Conservation (phyloP, 2,797 vertebrate species). For the Tachyglossus aculeatus region DNA sequence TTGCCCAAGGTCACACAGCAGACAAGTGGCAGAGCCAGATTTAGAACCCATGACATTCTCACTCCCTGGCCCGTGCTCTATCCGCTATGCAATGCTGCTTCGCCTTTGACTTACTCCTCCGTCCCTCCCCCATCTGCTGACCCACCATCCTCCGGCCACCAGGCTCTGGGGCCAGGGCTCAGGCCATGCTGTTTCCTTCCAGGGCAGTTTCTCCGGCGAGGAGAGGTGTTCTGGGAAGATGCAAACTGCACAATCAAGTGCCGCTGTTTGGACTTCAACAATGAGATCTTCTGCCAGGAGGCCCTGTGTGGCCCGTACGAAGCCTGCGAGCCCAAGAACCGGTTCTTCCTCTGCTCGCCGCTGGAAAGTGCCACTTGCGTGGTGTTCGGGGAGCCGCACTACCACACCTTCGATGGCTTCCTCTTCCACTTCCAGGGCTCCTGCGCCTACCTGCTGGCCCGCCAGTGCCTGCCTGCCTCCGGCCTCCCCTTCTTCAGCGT, state of each 20-base stretch:
- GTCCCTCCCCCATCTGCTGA: no score
- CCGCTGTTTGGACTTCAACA: constrained; percentile 92
- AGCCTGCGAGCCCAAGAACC: constrained; percentile 88
- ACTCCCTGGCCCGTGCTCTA: not conserved
- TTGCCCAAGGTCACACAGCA: not conserved
- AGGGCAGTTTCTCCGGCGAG: constrained; percentile 92
- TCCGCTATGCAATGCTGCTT: no score
- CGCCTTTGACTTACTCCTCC: no score
- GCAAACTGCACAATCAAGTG: constrained; percentile 92
- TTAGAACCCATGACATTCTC: not conserved
- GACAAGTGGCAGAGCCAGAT: not conserved
- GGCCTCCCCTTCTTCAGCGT: constrained; percentile 93
- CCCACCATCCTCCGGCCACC: no score
- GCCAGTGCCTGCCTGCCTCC: constrained; percentile 89
- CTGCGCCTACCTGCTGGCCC: constrained; percentile 93
- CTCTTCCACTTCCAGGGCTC: constrained; percentile 99
- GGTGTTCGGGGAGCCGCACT: constrained; percentile 97
- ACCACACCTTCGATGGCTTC: constrained; percentile 98
- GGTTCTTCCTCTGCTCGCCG: constrained; percentile 91
- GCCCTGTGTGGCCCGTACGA: constrained; percentile 88
- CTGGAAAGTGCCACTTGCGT: constrained; percentile 95
- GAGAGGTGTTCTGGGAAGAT: constrained; percentile 96
- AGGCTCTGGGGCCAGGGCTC: no score
- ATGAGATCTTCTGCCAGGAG: constrained; percentile 90
- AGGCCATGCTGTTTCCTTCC: constrained; percentile 41